Conservation (phyloP, 2,113 vertebrate species). For the Nycticryphes semicollaris region DNA sequence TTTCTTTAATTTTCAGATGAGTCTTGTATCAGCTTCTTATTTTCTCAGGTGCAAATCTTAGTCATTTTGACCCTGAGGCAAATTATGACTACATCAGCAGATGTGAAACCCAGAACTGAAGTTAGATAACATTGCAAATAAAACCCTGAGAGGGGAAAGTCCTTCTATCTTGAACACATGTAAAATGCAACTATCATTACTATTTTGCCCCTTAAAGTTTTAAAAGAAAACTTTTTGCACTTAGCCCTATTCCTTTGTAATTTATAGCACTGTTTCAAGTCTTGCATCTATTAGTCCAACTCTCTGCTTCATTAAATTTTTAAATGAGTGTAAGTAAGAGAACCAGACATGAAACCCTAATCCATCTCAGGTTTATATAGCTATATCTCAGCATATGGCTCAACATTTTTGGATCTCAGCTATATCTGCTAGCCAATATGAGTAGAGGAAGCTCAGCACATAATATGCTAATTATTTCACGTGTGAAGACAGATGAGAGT, state of each 20-base stretch:
- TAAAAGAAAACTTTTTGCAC: neutral
- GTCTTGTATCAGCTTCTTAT: neutral
- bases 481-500: neutral
- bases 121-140: neutral
- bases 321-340: neutral
- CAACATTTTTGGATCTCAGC: neutral
- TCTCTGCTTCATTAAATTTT: neutral
- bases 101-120: neutral
- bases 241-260: neutral
- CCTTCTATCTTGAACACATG: neutral
- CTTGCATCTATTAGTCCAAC: neutral
- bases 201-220: neutral
- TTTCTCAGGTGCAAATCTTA: neutral
- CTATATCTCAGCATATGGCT: neutral
- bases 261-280: neutral
- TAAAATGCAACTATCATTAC: neutral
- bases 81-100: neutral
- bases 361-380: neutral
- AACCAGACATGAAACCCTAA: neutral
- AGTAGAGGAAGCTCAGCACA: accelerated
- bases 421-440: neutral
- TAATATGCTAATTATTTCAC: neutral
- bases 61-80: neutral
- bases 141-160: neutral
- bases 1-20: neutral